Evolutionary conservation across 2,113 vertebrate genomes (phyloP).

Genomic region (Tenebrosternarchus preto): DNA sequence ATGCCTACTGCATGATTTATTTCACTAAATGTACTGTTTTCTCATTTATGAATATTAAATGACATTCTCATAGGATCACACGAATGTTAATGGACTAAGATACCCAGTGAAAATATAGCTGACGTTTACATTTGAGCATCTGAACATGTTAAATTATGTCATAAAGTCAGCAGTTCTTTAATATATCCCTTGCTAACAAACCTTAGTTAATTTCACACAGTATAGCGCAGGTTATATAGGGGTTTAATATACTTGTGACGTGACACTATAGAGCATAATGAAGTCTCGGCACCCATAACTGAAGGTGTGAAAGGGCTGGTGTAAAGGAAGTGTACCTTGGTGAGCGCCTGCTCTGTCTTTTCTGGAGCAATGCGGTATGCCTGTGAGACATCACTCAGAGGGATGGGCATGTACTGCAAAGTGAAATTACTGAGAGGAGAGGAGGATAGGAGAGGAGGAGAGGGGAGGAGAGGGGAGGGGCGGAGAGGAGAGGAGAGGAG

Average conservation of each 20-base stretch:
- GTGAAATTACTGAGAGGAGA: constrained; percentile 82
- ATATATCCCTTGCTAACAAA: too few relatives aligned
- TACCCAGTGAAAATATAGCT: background rate
- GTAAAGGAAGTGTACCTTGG: constrained; percentile 74
- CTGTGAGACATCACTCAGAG: constrained; percentile 85
- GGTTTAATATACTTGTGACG: too few relatives aligned
- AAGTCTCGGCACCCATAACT: too few relatives aligned
- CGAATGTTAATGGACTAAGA: constrained; percentile 1
- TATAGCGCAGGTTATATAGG: background rate
- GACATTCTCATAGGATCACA: constrained; percentile 1
- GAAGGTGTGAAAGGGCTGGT: too few relatives aligned
- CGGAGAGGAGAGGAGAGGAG: constrained; percentile 2
- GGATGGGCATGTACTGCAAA: constrained; percentile 89
- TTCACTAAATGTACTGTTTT: background rate
- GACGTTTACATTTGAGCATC: background rate
- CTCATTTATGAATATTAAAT: constrained; percentile 17
- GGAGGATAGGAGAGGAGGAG: background rate
- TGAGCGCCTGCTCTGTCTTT: constrained; percentile 84
- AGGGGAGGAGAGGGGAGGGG: background rate
- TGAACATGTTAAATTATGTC: background rate
- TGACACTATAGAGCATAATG: too few relatives aligned
- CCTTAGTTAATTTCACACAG: too few relatives aligned
- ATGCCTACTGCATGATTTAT: background rate
- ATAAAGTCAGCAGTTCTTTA: background rate
- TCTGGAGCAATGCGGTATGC: constrained; percentile 85